A percentile compares a stretch with the other conserved stretches of the same genome.
Conservation (phyloP, 2,888 invertebrate species). For the Pristionchus mayeri region DNA sequence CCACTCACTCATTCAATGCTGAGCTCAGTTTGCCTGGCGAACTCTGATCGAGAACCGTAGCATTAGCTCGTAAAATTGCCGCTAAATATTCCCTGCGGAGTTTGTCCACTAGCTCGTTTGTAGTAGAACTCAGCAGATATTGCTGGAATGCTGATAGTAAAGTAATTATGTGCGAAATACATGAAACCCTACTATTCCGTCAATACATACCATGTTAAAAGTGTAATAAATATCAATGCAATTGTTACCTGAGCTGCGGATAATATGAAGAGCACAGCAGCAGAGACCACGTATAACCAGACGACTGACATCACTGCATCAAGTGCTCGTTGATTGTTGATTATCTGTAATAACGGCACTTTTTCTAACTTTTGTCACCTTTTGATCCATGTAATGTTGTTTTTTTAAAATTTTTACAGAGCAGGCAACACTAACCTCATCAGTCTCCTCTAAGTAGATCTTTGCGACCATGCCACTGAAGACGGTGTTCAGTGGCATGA, state of each 20-base stretch:
- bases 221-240: no score
- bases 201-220: no score
- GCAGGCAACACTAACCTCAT: not conserved
- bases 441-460: not conserved
- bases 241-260: not conserved
- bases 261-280: not conserved
- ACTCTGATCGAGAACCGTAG: not conserved
- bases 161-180: no score
- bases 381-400: not conserved
- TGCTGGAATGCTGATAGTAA: slow-evolving; percentile 29
- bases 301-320: not conserved
- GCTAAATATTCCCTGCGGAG: not conserved
- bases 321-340: not conserved
- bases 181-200: no score
- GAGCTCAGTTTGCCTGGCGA: not conserved
- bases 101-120: not conserved
- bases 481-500: slow-evolving; percentile 5
- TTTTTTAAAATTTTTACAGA: no score
- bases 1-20: slow-evolving; percentile 3
- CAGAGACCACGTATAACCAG: not conserved
- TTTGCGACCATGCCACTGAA: slow-evolving; percentile 8
- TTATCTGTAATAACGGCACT: not conserved
- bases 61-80: slow-evolving; percentile 5
- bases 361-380: not conserved
- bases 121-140: not conserved